These are phyloP conservation scores for Halictus rubicundus DNA, from an alignment of 1,140 invertebrate genomes.

Conservation along the genomic window DNA sequence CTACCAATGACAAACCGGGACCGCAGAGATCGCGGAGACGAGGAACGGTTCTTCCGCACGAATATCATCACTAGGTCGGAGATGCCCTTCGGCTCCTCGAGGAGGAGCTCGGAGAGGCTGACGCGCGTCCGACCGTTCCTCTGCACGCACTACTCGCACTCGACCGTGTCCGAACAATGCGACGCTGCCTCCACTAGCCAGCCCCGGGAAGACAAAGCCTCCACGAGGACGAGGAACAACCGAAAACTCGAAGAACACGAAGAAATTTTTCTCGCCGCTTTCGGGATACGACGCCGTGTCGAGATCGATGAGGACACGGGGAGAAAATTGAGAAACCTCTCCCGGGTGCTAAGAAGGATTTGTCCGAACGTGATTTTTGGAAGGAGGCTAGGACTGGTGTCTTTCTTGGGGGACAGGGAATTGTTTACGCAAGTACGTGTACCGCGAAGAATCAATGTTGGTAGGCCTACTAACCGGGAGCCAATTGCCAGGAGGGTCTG, in stretches of 20 bases:
- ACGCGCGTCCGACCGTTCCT: constrained; percentile 40
- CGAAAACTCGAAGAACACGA: no score
- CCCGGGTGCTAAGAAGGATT: no score
- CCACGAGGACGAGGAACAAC: no score
- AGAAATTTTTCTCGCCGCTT: background rate
- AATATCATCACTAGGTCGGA: no score
- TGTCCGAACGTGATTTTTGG: no score
- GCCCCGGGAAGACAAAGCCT: no score
- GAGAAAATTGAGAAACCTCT: no score
- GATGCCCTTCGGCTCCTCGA: no score
- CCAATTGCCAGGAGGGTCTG: constrained; percentile 73
- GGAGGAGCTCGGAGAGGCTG: background rate
- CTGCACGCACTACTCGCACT: constrained; percentile 54
- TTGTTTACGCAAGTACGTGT: constrained; percentile 55
- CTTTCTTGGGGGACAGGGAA: background rate
- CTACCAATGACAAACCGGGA: no score
- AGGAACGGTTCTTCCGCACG: no score
- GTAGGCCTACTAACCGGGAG: constrained; percentile 76
- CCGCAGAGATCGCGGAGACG: no score
- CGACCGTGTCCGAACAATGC: constrained; percentile 66
- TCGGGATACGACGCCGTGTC: constrained; percentile 5
- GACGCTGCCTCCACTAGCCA: constrained; percentile 64
- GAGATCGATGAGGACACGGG: constrained; percentile 22
- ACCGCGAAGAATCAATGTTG: constrained; percentile 52
- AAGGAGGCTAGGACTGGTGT: no score